Percentiles rank a stretch among this genome's conserved stretches.
Conservation (phyloP, 1,140 invertebrate genomes). For the Antheraea mylitta region DNA sequence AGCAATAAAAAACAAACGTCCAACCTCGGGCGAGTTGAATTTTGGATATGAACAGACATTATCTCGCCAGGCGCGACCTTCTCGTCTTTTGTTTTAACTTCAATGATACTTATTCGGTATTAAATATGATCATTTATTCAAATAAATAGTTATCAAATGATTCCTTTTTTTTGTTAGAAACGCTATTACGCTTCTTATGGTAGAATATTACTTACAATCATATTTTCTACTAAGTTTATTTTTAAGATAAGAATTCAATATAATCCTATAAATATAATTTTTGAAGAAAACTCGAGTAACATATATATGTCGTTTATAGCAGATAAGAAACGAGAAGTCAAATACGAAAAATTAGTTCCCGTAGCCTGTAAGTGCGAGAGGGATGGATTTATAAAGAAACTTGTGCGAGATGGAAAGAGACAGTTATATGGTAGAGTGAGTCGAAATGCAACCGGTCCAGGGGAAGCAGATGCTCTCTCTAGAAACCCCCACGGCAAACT, state of each 20-base stretch:
- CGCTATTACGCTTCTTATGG: too few relatives aligned
- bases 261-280: too few relatives aligned
- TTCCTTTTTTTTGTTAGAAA: too few relatives aligned
- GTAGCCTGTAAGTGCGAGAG: conserved; percentile 52
- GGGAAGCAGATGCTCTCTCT: conserved; percentile 66
- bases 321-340: conserved; percentile 68
- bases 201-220: too few relatives aligned
- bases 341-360: conserved; percentile 79
- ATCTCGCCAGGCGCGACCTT: conserved; percentile 37
- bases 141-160: not conserved
- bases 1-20: conserved; percentile 53
- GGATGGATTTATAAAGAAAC: conserved; percentile 31
- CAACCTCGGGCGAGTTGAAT: conserved; percentile 38
- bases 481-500: conserved; percentile 64
- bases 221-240: too few relatives aligned
- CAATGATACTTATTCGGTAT: not conserved
- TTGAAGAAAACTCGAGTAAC: too few relatives aligned
- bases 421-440: conserved; percentile 64
- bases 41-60: conserved; percentile 43
- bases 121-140: not conserved
- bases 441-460: conserved; percentile 74
- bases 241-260: too few relatives aligned
- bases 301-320: conserved; percentile 32
- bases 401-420: conserved; percentile 65
- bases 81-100: conserved; percentile 29